Conservation (phyloP, 2,888 invertebrate species). For the Colletes collaris region DNA sequence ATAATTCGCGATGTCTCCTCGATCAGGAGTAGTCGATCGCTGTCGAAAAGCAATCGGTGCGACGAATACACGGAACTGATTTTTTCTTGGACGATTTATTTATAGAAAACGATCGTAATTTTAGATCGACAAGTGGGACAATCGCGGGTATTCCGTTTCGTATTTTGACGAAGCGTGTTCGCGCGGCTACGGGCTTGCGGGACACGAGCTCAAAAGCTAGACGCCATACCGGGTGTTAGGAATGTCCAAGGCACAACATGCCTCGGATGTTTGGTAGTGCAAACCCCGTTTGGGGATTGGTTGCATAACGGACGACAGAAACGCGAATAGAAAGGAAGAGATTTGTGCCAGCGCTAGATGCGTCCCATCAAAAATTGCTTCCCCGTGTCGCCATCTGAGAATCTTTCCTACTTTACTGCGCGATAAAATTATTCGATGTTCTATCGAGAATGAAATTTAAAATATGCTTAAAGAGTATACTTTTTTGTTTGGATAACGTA, state of each 20-base stretch:
- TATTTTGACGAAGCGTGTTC: constrained; percentile 46
- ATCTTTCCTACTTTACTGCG: no score
- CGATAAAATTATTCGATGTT: no score
- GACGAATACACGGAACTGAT: no score
- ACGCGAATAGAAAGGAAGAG: constrained; percentile 75
- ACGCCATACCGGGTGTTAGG: constrained; percentile 73
- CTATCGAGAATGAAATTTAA: no score
- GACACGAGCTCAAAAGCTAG: constrained; percentile 59
- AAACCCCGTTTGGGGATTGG: constrained; percentile 78
- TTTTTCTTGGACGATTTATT: constrained; percentile 2
- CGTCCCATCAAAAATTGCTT: constrained; percentile 69
- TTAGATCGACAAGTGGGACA: constrained; percentile 48
- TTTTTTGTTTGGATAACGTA: no score
- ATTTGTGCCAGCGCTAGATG: constrained; percentile 76
- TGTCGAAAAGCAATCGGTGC: no score
- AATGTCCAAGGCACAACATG: constrained; percentile 77
- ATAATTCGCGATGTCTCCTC: no score
- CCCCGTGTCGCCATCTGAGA: constrained; percentile 31
- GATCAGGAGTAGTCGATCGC: no score
- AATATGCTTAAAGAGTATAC: no score
- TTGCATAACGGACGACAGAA: constrained; percentile 78
- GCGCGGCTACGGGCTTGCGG: constrained; percentile 24
- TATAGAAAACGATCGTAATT: constrained; percentile 29
- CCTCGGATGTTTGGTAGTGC: constrained; percentile 80
- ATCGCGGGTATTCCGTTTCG: constrained; percentile 39